These are phyloP conservation scores for Ophion slaviceki DNA, from an alignment of 2,888 invertebrate genomes.

Conservation along the genomic window DNA sequence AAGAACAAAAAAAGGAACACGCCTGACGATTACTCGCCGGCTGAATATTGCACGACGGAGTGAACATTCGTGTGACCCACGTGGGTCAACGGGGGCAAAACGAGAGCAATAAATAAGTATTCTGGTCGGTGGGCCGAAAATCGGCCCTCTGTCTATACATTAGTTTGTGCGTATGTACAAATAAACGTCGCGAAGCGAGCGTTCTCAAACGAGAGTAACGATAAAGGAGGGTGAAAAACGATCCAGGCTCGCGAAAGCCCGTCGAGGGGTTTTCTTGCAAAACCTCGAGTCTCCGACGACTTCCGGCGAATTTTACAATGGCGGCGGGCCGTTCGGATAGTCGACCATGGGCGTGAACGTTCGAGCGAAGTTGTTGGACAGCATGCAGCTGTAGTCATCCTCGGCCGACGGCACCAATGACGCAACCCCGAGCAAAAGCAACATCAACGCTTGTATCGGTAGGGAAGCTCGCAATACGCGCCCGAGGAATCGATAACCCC, in stretches of 20 bases:
- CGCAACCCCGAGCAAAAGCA: conserved; percentile 96
- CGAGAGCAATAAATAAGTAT: conserved; percentile 69
- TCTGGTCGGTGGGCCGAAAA: conserved; percentile 62
- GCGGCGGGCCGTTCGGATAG: conserved; percentile 97
- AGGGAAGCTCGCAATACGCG: conserved; percentile 96
- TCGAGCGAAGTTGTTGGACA: conserved; percentile 92
- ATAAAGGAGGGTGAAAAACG: too few relatives aligned
- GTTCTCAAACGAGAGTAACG: not conserved
- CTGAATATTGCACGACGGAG: conserved; percentile 66
- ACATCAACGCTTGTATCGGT: conserved; percentile 97
- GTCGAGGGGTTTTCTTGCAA: not conserved
- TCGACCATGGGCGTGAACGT: conserved; percentile 95
- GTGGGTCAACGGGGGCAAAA: conserved; percentile 6
- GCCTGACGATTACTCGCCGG: conserved; percentile 4
- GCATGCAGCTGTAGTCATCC: conserved; percentile 93
- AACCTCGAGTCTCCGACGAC: not conserved
- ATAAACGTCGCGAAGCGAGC: conserved; percentile 63
- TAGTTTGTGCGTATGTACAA: conserved; percentile 69
- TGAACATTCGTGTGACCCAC: conserved; percentile 45
- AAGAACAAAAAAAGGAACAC: not conserved
- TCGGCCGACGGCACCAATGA: conserved; percentile 95
- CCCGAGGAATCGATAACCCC: conserved; percentile 93
- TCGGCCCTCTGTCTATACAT: conserved; percentile 70
- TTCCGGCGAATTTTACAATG: conserved; percentile 86
- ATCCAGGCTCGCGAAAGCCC: too few relatives aligned